Conservation (phyloP, 92 coral and sea anemone genomes). For the Porites divaricata region DNA sequence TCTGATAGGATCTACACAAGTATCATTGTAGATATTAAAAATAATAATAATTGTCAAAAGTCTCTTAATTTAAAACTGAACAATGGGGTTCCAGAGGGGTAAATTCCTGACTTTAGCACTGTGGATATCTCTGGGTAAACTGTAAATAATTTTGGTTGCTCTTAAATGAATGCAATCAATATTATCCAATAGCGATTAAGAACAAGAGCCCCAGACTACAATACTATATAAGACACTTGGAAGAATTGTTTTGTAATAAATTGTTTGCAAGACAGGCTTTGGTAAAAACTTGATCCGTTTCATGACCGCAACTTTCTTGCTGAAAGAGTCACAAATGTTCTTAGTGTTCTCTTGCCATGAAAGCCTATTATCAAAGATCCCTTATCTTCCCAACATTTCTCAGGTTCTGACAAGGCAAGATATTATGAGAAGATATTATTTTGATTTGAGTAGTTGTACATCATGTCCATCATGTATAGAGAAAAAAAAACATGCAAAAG, state of each 20-base stretch:
- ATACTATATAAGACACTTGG: conserved; percentile 48
- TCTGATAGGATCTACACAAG: background rate
- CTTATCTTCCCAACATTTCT: too few relatives aligned
- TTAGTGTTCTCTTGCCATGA: conserved; percentile 59
- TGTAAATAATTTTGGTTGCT: conserved; percentile 20
- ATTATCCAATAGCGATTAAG: background rate
- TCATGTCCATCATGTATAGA: too few relatives aligned
- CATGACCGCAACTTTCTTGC: conserved; percentile 50
- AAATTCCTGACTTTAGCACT: background rate
- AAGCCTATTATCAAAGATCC: conserved; percentile 8
- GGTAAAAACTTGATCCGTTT: conserved; percentile 51
- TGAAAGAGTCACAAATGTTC: conserved; percentile 47
- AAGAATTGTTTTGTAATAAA: conserved; percentile 41
- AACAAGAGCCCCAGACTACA: conserved; percentile 37
- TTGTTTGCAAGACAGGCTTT: conserved; percentile 37
- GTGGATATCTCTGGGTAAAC: conserved; percentile 8
- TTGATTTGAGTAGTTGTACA: too few relatives aligned
- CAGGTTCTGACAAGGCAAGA: too few relatives aligned
- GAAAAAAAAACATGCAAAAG: too few relatives aligned
- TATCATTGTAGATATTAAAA: background rate
- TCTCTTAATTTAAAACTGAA: background rate
- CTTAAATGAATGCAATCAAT: conserved; percentile 9
- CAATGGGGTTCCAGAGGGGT: background rate
- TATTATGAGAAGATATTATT: too few relatives aligned
- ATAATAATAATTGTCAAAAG: too few relatives aligned